phyloP scores from a whole-genome alignment of 1,140 invertebrate genomes.

The Cydia strobilella region DNA sequence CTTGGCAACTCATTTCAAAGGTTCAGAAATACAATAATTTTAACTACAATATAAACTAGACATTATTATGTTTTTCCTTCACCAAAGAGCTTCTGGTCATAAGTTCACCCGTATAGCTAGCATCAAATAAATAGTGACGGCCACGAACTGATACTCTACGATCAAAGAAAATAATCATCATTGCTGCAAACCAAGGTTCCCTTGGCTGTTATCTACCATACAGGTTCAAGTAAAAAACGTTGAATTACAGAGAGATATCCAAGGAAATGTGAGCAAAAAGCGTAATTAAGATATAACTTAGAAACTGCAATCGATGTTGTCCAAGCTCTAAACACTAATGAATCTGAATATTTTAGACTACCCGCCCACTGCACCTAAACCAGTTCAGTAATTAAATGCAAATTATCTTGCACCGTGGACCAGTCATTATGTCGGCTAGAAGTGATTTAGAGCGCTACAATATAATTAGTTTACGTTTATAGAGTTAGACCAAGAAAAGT shows the following conservation, averaged over 20 bases:
- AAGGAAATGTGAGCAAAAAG: slow-evolving; percentile 1
- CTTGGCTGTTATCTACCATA: neutral
- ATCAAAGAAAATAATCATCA: no score
- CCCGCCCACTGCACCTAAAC: slow-evolving; percentile 34
- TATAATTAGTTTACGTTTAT: neutral
- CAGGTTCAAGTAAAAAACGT: neutral
- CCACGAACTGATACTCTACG: no score
- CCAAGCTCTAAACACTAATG: slow-evolving; percentile 22
- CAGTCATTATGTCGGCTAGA: slow-evolving; percentile 27
- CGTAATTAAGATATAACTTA: slow-evolving; percentile 16
- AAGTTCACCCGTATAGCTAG: no score
- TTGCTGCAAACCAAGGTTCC: neutral
- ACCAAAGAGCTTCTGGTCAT: no score
- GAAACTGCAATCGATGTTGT: neutral
- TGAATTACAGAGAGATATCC: neutral
- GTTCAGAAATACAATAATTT: no score
- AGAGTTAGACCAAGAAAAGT: no score
- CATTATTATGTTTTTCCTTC: no score
- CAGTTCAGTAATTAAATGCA: slow-evolving; percentile 41
- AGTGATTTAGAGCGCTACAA: slow-evolving; percentile 8
- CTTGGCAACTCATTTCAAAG: no score
- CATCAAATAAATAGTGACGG: no score
- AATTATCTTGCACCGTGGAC: slow-evolving; percentile 32
- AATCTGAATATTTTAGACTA: slow-evolving; percentile 22
- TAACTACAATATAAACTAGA: no score